Conservation (phyloP, 2,888 invertebrate species). For the Rhingia rostrata region DNA sequence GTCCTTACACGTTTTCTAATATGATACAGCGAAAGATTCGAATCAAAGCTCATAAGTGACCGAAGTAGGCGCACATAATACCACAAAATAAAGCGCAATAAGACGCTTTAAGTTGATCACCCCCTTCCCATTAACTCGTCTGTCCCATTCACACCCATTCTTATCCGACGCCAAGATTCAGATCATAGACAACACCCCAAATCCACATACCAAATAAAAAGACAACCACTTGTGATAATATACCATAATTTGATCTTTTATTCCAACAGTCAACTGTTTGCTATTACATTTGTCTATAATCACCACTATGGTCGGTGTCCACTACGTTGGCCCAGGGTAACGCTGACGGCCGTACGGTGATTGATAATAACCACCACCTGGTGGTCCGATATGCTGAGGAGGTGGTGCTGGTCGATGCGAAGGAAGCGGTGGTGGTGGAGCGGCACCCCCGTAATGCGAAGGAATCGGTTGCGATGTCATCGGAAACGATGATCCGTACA, state of each 20-base stretch:
- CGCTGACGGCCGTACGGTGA: constrained; percentile 75
- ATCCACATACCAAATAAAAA: background rate
- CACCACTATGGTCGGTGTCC: constrained; percentile 1
- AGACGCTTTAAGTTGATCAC: too few species aligned
- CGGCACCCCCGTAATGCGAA: constrained; percentile 62
- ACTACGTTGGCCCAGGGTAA: constrained; percentile 71
- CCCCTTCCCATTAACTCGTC: too few species aligned
- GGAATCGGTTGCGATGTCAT: constrained; percentile 75
- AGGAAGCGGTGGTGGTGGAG: constrained; percentile 53
- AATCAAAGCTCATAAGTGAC: too few species aligned
- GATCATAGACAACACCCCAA: too few species aligned
- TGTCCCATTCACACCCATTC: too few species aligned
- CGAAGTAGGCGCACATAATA: too few species aligned
- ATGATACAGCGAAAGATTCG: too few species aligned
- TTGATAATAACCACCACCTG: constrained; percentile 74
- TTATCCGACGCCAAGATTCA: too few species aligned
- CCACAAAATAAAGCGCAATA: too few species aligned
- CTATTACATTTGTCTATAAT: constrained; percentile 56
- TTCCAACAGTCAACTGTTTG: constrained; percentile 42
- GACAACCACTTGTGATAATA: constrained; percentile 21
- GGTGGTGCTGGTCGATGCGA: constrained; percentile 75
- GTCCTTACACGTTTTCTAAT: too few species aligned
- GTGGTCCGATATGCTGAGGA: constrained; percentile 83
- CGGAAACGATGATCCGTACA: constrained; percentile 73
- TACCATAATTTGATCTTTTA: constrained; percentile 44